phyloP scores from a whole-genome alignment of 2,113 vertebrate species.

The Caloenas nicobarica region DNA sequence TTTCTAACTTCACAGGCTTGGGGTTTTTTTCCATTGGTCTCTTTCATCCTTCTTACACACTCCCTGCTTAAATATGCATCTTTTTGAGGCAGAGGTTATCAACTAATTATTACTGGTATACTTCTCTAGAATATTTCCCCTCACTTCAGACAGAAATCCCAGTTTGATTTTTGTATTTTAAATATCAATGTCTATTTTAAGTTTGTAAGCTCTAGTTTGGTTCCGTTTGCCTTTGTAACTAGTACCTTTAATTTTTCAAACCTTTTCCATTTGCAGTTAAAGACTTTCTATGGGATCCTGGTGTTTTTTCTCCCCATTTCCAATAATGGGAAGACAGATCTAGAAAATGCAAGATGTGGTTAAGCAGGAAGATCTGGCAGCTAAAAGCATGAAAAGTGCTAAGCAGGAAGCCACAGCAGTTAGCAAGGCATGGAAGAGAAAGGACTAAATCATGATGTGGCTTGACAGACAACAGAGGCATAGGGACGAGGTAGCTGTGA shows the following conservation, averaged over 20 bases:
- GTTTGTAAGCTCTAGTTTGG: neutral
- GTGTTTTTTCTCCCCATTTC: rapidly evolving
- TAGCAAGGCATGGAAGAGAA: neutral
- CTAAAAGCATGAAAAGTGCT: neutral
- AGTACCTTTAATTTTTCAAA: neutral
- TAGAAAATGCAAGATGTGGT: neutral
- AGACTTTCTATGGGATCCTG: neutral
- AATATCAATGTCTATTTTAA: neutral
- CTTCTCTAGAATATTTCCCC: neutral
- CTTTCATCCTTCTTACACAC: neutral
- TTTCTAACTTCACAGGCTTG: neutral
- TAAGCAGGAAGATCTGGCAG: neutral
- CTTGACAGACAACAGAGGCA: neutral
- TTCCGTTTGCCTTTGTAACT: neutral
- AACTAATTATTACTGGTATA: neutral
- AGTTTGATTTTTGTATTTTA: neutral
- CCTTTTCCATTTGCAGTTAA: neutral
- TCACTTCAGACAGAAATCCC: neutral
- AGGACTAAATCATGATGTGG: neutral
- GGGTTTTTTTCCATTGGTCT: neutral
- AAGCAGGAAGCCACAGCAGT: neutral
- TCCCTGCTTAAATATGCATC: neutral
- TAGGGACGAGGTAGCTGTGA: neutral
- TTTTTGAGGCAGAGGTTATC: neutral
- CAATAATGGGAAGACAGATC: neutral